Evolutionary conservation across 2,888 invertebrate species (phyloP), one percentile per base, ranked within the genome.

Genomic region (Agrochola macilenta): DNA sequence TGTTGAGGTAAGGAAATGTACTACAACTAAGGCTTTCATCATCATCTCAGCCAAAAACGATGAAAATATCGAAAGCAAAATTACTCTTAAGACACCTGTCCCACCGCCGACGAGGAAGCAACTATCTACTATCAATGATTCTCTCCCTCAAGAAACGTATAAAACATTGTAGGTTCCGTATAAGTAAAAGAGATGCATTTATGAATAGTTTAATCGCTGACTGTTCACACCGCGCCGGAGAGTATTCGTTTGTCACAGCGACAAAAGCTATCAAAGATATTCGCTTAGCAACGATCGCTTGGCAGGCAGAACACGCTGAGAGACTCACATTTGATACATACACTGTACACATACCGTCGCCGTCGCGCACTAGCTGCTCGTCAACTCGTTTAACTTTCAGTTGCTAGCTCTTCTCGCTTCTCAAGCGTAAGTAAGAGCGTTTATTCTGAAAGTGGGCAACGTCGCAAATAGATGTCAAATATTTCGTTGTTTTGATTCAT

Each of bases 1-100:
- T 76, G 81, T 91, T 12, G 95, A 96, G 93, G 96, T 74, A 17
- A 35, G 14, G 0, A 46, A 72, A 4, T n/a, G 61, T 63, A 35
- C n/a, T n/a, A 7, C 17, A 14, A n/a, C 57, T n/a, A n/a, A 11
- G 11, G 4, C 46, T 3, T 65, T 65, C 3, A 20, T 17, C 39
- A n/a, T 26, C 9, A 30, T 12, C 12, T 46, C 20, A 23, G 30
- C 2, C 23, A 14, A 30, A 26, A 26, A 26, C 20, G 7, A 46
- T 26, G 20, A 26, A 43, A 43, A 43, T 2, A n/a, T 23, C 8
- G 14, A 4, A 35, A 23, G 23, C 64, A 17, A 5, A 39, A 64
- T 39, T 14, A 23, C 64, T 12, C 23, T 35, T 58, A 20, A 54
- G 23, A 23, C 9, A 54, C 54, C 9, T 54, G 23, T 58, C 26